A percentile compares a stretch with the other conserved stretches of the same genome.
These are phyloP conservation scores for Thunnus albacares DNA, from an alignment of 2,797 vertebrate species.

Conservation along the genomic window DNA sequence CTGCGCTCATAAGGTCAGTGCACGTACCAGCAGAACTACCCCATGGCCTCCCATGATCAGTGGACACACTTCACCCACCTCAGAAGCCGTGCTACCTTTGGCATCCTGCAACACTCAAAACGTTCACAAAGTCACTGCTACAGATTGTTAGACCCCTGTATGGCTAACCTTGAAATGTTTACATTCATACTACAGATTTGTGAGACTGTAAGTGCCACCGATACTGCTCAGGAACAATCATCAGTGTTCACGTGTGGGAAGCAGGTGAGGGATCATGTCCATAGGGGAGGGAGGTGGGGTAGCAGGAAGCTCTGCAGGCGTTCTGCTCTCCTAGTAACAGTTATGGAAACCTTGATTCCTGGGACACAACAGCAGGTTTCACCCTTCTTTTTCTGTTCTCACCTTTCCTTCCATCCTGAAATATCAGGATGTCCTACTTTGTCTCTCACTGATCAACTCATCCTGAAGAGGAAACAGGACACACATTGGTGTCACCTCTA, in stretches of 20 bases:
- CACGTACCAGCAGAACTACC: constrained; percentile 35
- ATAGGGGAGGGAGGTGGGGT: neutral
- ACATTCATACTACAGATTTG: neutral
- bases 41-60: constrained; percentile 26
- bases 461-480: too few species aligned
- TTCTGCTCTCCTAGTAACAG: neutral
- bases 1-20: constrained; percentile 57
- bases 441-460: too few species aligned
- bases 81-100: constrained; percentile 3
- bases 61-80: constrained; percentile 18
- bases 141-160: neutral
- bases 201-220: neutral
- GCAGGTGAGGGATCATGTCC: neutral
- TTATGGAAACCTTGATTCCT: neutral
- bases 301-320: neutral
- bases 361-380: neutral
- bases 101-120: neutral
- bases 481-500: too few species aligned
- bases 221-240: too few species aligned
- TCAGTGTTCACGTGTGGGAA: neutral
- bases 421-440: too few species aligned
- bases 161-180: constrained; percentile 29
- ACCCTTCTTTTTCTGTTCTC: neutral
- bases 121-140: constrained; percentile 19
- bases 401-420: too few species aligned